Conservation (phyloP, 2,797 vertebrate genomes). For the Tarsius wallacei region DNA sequence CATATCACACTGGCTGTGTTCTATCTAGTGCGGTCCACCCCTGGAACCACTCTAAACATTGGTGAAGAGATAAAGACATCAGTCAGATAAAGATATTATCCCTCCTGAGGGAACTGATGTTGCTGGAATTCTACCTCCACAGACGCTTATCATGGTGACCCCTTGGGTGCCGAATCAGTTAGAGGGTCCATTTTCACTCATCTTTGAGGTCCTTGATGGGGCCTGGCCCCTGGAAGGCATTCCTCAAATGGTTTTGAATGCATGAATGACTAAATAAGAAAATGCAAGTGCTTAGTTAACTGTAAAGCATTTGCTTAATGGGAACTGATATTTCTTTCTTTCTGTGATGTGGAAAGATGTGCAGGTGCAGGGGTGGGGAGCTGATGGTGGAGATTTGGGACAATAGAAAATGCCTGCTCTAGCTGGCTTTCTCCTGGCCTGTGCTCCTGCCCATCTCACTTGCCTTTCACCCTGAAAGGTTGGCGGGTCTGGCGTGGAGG, state of each 20-base stretch:
- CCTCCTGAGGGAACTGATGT: neutral
- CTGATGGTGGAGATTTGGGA: neutral
- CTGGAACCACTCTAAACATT: neutral
- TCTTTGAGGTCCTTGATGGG: neutral
- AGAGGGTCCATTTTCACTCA: neutral
- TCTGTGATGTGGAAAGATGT: neutral
- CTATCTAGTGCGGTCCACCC: neutral
- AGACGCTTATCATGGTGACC: neutral
- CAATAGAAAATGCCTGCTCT: neutral
- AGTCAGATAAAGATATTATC: neutral
- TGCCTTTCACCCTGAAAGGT: neutral
- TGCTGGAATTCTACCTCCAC: neutral
- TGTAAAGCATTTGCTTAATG: conserved; percentile 11
- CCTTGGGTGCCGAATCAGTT: neutral
- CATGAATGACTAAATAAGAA: conserved; percentile 66
- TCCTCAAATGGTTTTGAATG: conserved; percentile 73
- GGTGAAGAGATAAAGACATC: neutral
- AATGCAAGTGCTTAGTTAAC: conserved; percentile 32
- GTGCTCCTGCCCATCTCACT: neutral
- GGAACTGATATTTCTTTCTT: neutral
- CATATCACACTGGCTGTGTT: neutral
- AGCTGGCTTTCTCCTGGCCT: neutral
- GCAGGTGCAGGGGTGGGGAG: neutral
- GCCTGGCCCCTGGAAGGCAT: conserved; percentile 54
- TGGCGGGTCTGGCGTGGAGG: neutral